Conservation (phyloP, 2,113 vertebrate genomes). For the Cranoglanis bouderius region DNA sequence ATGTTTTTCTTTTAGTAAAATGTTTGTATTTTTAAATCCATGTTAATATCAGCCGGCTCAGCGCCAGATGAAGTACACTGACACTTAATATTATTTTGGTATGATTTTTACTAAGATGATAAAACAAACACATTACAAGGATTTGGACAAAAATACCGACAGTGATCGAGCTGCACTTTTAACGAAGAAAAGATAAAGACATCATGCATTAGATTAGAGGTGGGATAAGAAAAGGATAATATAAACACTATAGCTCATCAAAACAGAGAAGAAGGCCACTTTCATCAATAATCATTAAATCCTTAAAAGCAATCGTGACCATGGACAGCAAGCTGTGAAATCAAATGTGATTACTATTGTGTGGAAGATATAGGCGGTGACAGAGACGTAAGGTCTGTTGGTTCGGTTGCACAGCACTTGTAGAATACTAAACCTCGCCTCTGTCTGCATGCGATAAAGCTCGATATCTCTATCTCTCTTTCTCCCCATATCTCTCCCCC, state of each 20-base stretch:
- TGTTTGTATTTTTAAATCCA: neutral
- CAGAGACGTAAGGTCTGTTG: conserved; percentile 30
- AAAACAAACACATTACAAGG: too few relatives aligned
- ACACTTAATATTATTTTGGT: neutral
- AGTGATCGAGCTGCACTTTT: neutral
- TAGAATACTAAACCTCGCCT: conserved; percentile 50
- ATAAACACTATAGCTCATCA: conserved; percentile 18
- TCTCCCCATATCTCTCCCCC: neutral
- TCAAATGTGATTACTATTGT: conserved; percentile 43
- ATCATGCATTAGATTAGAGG: neutral
- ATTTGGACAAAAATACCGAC: neutral
- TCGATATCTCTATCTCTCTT: conserved; percentile 4
- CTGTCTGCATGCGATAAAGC: conserved; percentile 38
- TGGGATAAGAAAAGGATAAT: neutral
- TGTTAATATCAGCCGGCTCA: neutral
- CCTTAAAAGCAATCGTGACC: conserved; percentile 40
- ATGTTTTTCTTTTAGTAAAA: neutral
- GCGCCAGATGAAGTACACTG: neutral
- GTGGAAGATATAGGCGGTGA: conserved; percentile 21
- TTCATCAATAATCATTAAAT: conserved; percentile 45
- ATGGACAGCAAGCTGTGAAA: conserved; percentile 27
- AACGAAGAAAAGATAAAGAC: neutral
- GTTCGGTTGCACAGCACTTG: conserved; percentile 28
- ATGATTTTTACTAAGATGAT: neutral
- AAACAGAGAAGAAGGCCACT: conserved; percentile 11